Evolutionary conservation across 2,888 invertebrate genomes (phyloP).

Genomic region (Graphium colonna): DNA sequence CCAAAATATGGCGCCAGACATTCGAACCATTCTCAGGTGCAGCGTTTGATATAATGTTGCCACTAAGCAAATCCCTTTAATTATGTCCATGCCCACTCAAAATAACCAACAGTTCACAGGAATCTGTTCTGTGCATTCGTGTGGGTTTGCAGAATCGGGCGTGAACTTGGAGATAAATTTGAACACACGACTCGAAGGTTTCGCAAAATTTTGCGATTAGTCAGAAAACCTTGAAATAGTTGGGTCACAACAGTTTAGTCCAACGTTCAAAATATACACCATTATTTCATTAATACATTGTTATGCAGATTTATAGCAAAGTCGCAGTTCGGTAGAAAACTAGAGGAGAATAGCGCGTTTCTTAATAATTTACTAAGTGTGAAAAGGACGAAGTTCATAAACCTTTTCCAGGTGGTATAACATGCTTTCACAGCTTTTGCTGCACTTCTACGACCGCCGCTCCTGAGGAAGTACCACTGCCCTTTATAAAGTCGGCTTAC

Average conservation of each 20-base stretch:
- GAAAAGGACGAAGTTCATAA: no score
- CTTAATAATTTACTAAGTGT: no score
- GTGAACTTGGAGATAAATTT: constrained; percentile 7
- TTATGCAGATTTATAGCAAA: no score
- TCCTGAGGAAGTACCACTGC: no score
- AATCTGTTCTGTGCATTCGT: constrained; percentile 10
- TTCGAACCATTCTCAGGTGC: constrained; percentile 18
- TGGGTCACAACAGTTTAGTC: neutral
- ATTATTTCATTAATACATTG: no score
- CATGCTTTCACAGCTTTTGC: no score
- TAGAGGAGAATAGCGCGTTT: neutral
- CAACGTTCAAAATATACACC: no score
- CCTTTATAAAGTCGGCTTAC: no score
- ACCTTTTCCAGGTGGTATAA: no score
- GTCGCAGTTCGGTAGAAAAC: neutral
- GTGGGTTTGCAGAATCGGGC: constrained; percentile 8
- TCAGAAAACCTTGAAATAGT: constrained; percentile 11
- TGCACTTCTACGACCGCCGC: no score
- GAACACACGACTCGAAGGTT: constrained; percentile 4
- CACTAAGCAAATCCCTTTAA: constrained; percentile 10
- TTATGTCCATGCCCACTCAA: constrained; percentile 15
- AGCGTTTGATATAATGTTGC: constrained; percentile 13
- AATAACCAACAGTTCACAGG: constrained; percentile 1
- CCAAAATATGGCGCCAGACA: neutral
- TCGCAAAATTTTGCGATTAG: constrained; percentile 13